A percentile compares a stretch with the other conserved stretches of the same genome.
Conservation (phyloP, 2,888 invertebrate genomes). For the Harpalus rufipes region DNA sequence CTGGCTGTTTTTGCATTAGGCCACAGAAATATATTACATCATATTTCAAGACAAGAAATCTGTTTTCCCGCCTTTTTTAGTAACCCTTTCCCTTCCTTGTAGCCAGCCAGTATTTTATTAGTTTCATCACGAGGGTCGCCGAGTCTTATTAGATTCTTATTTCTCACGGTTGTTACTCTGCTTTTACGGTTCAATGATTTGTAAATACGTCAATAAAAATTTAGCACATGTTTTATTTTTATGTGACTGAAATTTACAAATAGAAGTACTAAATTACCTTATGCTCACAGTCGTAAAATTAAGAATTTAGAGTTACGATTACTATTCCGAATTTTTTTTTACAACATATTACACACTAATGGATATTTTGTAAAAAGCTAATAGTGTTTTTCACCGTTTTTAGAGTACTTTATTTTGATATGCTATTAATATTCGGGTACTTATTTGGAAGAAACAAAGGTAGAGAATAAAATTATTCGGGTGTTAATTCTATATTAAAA, state of each 20-base stretch:
- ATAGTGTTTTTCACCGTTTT: too few relatives aligned
- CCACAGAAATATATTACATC: background rate
- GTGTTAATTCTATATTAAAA: too few relatives aligned
- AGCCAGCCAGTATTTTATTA: too few relatives aligned
- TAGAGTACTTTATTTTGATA: too few relatives aligned
- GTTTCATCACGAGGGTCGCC: background rate
- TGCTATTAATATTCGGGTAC: too few relatives aligned
- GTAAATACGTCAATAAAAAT: background rate
- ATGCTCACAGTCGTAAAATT: background rate
- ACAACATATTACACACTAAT: background rate
- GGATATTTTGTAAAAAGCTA: background rate
- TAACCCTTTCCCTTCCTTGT: background rate
- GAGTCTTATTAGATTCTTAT: background rate
- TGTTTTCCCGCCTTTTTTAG: background rate
- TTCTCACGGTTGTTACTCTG: background rate
- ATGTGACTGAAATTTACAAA: background rate
- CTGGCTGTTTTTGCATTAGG: too few relatives aligned
- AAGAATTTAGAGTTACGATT: background rate
- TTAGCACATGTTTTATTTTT: background rate
- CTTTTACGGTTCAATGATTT: slow-evolving; percentile 4
- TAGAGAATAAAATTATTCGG: too few relatives aligned
- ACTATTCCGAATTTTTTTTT: background rate
- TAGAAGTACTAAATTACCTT: background rate
- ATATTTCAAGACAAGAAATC: background rate
- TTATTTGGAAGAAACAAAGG: too few relatives aligned